Percentiles rank a stretch among this genome's conserved stretches.
Evolutionary conservation across 2,113 vertebrate species (phyloP).

Genomic region (Thamnophis sirtalis): DNA sequence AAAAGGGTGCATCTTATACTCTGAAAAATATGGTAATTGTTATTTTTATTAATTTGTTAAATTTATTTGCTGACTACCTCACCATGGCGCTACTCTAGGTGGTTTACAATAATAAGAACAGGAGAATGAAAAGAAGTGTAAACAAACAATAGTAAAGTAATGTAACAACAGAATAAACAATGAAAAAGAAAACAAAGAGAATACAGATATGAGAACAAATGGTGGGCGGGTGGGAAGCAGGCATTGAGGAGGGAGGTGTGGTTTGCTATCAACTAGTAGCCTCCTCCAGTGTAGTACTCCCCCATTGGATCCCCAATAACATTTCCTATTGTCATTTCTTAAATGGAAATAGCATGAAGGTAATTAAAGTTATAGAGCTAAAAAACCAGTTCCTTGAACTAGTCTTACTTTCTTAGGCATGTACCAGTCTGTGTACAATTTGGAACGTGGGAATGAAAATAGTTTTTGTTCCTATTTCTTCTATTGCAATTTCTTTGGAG

Average conservation of each 20-base stretch:
- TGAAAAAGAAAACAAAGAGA: too few relatives aligned
- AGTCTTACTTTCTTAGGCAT: background rate
- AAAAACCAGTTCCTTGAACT: slow-evolving; percentile 12
- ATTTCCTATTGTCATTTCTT: background rate
- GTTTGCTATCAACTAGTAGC: background rate
- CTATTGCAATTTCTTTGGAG: slow-evolving; percentile 35
- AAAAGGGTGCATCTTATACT: too few relatives aligned
- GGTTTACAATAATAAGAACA: too few relatives aligned
- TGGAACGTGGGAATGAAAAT: slow-evolving; percentile 48
- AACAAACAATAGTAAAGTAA: too few relatives aligned
- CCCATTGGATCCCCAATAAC: background rate
- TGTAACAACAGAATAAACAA: too few relatives aligned
- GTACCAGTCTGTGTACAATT: slow-evolving; percentile 20
- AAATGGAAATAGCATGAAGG: background rate
- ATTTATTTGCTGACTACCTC: too few relatives aligned
- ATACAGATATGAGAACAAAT: too few relatives aligned
- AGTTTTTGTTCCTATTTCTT: slow-evolving; percentile 38
- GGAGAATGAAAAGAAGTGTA: too few relatives aligned
- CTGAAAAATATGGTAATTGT: too few relatives aligned
- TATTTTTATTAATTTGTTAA: too few relatives aligned
- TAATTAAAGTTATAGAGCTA: background rate
- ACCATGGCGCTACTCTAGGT: too few relatives aligned
- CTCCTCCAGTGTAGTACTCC: background rate
- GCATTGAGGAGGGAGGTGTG: background rate
- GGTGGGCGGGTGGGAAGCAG: too few relatives aligned